Evolutionary conservation across 2,113 vertebrate species (phyloP), one percentile per base, ranked within the genome.

Genomic region (Ameiurus melas): DNA sequence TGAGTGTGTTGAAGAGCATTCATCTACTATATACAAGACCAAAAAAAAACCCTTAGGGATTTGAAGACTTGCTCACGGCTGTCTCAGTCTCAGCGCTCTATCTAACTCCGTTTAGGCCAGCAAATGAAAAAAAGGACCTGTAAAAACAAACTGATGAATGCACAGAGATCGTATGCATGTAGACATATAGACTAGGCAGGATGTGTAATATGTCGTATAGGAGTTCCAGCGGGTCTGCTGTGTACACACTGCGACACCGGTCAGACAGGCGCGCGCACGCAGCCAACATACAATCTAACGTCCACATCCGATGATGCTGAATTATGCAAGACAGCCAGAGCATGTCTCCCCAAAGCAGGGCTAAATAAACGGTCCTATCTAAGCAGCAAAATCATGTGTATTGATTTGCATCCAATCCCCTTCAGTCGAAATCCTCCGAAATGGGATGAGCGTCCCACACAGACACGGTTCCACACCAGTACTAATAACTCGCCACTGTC

Each of bases 241-340:
- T 86, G 58, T 25, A 33, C 66, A 86, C 57, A 86, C 79, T 89
- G 88, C 88, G 88, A 55, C 79, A 89, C 86, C 51, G 30, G 51
- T 27, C 30, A 78, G 85, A 17, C 12, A 16, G 20, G n/a, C 77
- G 27, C 19, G 84, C 70, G 62, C 78, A 33, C 51, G 8, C 53
- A 60, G 30, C 10, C 79, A 84, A 20, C 62, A 12, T n/a, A 13
- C 84, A 22, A 39, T 58, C 55, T 36, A 39, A 25, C 9, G 51
- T 58, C 17, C 77, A 68, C 79, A 20, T 87, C 47, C 25, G 60
- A 62, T 43, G 20, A 30, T 55, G 30, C 19, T 58, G 62, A 81
- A 17, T 10, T 33, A n/a, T 55, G 4, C 20, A 27, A 87, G n/a
- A 64, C 53, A 51, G 58, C 71, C n/a, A n/a, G 12, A 57, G 51